Evolutionary conservation across 2,888 invertebrate genomes (phyloP), one percentile per base, ranked within the genome.

Genomic region (Dryococelus australis): DNA sequence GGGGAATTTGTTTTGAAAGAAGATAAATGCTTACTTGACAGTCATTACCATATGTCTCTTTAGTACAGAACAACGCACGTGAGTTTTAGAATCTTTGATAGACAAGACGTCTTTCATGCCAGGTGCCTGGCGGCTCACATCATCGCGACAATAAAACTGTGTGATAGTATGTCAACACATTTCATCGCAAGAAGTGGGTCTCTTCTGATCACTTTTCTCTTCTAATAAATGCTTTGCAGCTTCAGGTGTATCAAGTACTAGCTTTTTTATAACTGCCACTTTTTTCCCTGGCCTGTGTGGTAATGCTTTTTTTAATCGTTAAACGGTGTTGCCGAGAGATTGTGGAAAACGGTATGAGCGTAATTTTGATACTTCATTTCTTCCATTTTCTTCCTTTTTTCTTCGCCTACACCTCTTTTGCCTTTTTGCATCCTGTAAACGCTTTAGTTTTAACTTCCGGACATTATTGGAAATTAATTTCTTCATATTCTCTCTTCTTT

Each of bases 111-210:
- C 83, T 83, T 83, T 83, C 13, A 83, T 83, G 43, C 83, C 83
- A 10, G 83, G 83, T 43, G 83, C 83, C 83, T 83, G 83, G 83
- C 83, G 83, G 27, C 83, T 83, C 27, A 83, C 83, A 83, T 83
- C 83, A 20, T 83, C 83, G 16, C 83, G 83, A 27, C 28, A 83
- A 43, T 83, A 83, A 83, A 83, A 83, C 83, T 83, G 28, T 27
- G 20, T 27, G 1, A 83, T 28, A 28, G 43, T 27, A 43, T 1
- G 83, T 20, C 27, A 28, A 83, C 65, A 43, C 8, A 16, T 83
- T 83, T 83, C 43, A 83, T 83, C 8, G 16, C 28, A 83, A 9
- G 28, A 83, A 43, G 83, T 83, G 83, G 9, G 2, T 83, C 43
- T 28, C 43, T 83, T 83, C 1, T 83, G 83, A 12, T 83, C 43